Evolutionary conservation across 2,797 vertebrate species (phyloP), one percentile per base, ranked within the genome.

Genomic region (Psittacula echo): DNA sequence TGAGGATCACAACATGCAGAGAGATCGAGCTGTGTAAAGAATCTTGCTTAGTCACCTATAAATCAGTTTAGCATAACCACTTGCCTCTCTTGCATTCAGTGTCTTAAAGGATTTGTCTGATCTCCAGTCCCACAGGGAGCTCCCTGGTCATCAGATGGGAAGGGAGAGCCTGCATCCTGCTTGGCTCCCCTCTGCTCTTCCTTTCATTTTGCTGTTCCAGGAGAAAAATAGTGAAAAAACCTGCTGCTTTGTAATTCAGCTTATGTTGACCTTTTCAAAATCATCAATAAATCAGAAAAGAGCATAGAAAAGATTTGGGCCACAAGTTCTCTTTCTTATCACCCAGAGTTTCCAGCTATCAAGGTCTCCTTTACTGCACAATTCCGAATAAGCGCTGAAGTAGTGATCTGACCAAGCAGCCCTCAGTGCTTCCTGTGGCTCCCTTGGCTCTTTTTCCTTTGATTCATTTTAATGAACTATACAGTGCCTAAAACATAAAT

Each of bases 401-500:
- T 9, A 67, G 53, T 83, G 73, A 86, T 29, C 73, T 58, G 62
- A 53, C 68, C 71, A 34, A 75, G 74, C n/a, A 71, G n/a, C 47
- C 64, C 77, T 89, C n/a, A 10, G 56, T 72, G 62, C 50, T 37
- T 87, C 44, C 79, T 1, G 2, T 37, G 37, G n/a, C 42, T 87
- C 88, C 72, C 67, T 72, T 73, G 50, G 60, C 60, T 91, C 65
- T 51, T 85, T 68, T 83, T 87, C 54, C 60, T 82, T 85, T 77
- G 76, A 90, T 83, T 88, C 39, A 85, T 77, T 85, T 90, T 83
- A 93, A 88, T 94, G 70, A 85, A 66, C 64, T 58, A 66, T 29
- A 50, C 24, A 47, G 48, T 62, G 30, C n/a, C 77, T 75, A 64
- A 85, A 78, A 85, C 32, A 74, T 53, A 89, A 91, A 86, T 47